A percentile compares a stretch with the other conserved stretches of the same genome.
Conservation (phyloP, 2,888 invertebrate species). For the Scaeva pyrastri region DNA sequence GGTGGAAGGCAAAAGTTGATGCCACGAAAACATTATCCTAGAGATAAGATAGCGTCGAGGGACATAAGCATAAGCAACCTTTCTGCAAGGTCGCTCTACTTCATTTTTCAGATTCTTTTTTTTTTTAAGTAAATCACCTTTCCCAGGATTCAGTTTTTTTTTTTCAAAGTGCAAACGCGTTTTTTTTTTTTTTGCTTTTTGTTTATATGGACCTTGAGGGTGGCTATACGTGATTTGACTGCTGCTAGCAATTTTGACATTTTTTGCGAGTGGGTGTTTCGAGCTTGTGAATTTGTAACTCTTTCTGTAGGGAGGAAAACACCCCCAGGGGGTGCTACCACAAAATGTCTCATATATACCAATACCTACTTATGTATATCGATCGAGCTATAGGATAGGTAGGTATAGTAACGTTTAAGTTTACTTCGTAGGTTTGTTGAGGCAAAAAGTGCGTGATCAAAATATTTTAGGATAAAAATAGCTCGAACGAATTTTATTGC, state of each 20-base stretch:
- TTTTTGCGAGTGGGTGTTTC: constrained; percentile 1
- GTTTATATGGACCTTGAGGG: constrained; percentile 18
- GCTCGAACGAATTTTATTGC: constrained; percentile 7
- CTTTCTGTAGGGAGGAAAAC: background rate
- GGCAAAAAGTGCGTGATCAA: constrained; percentile 6
- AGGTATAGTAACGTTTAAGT: no score
- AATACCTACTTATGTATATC: no score
- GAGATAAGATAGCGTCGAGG: constrained; percentile 45
- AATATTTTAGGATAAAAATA: constrained; percentile 24
- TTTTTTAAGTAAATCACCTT: constrained; percentile 54
- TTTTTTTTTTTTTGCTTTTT: background rate
- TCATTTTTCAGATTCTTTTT: constrained; percentile 4
- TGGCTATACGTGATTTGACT: constrained; percentile 22
- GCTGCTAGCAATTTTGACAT: background rate
- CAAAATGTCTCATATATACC: background rate
- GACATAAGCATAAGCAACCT: constrained; percentile 34
- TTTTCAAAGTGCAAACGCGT: background rate
- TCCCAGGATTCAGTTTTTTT: constrained; percentile 2
- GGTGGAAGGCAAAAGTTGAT: background rate
- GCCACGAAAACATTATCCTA: constrained; percentile 48
- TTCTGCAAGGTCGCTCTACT: constrained; percentile 51
- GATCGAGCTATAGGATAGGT: no score
- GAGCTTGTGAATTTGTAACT: constrained; percentile 1
- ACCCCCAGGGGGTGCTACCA: background rate
- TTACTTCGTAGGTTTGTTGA: background rate